phyloP scores from a whole-genome alignment of 2,113 vertebrate species.

The Merops nubicus region DNA sequence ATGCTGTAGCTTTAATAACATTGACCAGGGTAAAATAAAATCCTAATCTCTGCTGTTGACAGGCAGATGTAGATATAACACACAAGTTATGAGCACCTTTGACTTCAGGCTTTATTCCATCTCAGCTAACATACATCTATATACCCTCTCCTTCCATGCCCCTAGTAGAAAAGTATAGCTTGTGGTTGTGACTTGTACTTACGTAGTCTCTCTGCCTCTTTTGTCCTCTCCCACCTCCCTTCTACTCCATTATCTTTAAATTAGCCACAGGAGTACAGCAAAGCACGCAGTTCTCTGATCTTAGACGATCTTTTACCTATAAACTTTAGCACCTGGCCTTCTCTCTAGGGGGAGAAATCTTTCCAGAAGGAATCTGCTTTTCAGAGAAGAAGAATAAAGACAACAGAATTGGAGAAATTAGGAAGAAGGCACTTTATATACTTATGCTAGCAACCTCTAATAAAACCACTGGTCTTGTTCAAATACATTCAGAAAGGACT shows the following conservation, averaged over 20 bases:
- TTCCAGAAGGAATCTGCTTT: background rate
- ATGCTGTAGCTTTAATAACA: background rate
- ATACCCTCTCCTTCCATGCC: background rate
- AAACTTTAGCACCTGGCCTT: background rate
- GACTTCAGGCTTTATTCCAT: background rate
- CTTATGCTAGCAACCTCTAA: background rate
- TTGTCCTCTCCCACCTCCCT: background rate
- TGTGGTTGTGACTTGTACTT: background rate
- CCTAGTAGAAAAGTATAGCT: background rate
- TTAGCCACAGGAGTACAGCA: background rate
- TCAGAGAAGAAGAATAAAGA: background rate
- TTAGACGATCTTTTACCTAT: background rate
- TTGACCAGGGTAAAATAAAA: background rate
- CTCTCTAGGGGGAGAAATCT: background rate
- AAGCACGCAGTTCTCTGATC: background rate
- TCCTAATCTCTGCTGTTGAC: background rate
- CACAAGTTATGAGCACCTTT: background rate
- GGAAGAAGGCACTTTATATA: background rate
- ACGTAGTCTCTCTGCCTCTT: background rate
- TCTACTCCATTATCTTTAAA: background rate
- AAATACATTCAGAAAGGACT: background rate
- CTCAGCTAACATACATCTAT: background rate
- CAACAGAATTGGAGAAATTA: background rate
- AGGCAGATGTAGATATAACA: background rate
- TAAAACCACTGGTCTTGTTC: background rate